These are phyloP conservation scores for Metacarcinus magister DNA, from an alignment of 2,888 invertebrate species.

Conservation along the genomic window DNA sequence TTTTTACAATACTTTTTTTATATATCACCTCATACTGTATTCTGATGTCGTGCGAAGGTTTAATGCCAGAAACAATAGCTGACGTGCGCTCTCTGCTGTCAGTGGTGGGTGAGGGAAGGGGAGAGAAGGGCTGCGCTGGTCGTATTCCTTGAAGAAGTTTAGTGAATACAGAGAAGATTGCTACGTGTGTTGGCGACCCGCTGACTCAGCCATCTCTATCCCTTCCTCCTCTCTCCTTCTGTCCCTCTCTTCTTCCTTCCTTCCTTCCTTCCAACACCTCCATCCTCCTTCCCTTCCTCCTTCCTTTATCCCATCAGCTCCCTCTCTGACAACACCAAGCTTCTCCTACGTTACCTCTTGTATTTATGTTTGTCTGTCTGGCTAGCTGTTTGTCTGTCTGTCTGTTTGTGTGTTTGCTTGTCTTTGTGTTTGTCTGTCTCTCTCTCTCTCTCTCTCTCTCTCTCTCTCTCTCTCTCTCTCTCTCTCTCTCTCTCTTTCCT, in stretches of 20 bases:
- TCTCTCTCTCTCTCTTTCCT: too few species aligned
- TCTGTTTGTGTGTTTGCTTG: not conserved
- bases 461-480: too few species aligned
- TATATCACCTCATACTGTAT: not conserved
- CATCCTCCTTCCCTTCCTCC: not conserved
- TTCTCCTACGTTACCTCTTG: not conserved
- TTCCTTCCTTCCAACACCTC: not conserved
- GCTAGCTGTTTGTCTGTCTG: not conserved
- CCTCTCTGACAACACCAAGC: not conserved
- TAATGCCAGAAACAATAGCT: constrained; percentile 30
- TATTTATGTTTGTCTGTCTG: not conserved
- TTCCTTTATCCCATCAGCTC: not conserved
- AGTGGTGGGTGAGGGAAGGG: not conserved
- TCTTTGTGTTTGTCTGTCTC: not conserved
- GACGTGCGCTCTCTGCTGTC: not conserved
- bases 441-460: not conserved
- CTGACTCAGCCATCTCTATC: not conserved
- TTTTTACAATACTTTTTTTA: not conserved
- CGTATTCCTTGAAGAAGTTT: not conserved
- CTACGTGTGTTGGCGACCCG: not conserved
- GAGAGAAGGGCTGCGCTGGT: not conserved
- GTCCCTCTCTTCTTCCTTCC: not conserved
- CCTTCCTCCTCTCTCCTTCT: not conserved
- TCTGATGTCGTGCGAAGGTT: not conserved
- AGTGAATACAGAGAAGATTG: constrained; percentile 1